These are phyloP conservation scores for Pseudomugil gertrudae DNA, from an alignment of 2,797 vertebrate genomes.

Conservation along the genomic window DNA sequence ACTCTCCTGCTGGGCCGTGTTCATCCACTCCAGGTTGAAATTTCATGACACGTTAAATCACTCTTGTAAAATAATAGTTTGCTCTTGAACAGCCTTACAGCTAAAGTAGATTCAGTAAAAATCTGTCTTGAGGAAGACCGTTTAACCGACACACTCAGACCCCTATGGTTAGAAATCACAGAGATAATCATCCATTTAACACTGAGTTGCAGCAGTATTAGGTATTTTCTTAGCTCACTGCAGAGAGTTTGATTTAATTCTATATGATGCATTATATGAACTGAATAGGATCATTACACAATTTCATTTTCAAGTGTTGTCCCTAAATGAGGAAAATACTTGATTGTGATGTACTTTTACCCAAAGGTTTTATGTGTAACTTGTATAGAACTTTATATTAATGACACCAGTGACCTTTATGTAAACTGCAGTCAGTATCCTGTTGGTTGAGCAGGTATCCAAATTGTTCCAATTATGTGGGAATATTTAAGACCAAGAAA, in stretches of 20 bases:
- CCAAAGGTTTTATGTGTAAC: neutral
- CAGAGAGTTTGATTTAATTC: neutral
- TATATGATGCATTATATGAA: neutral
- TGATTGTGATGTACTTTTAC: neutral
- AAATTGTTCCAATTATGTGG: neutral
- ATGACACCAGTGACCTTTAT: neutral
- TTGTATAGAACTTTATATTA: too few relatives aligned
- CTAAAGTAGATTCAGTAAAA: slow-evolving; percentile 10
- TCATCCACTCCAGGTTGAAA: slow-evolving; percentile 3
- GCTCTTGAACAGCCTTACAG: neutral
- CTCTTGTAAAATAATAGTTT: slow-evolving; percentile 12
- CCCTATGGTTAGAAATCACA: neutral
- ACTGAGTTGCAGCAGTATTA: slow-evolving; percentile 1
- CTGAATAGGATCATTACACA: neutral
- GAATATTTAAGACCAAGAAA: neutral
- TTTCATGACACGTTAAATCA: neutral
- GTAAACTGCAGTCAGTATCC: neutral
- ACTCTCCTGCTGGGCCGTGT: slow-evolving; percentile 14
- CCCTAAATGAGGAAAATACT: neutral
- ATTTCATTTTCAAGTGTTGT: neutral
- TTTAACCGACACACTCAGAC: neutral
- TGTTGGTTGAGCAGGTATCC: neutral
- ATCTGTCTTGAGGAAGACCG: neutral
- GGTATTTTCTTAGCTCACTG: slow-evolving; percentile 1
- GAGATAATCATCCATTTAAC: neutral